These are phyloP conservation scores for Lepetodrilus schrolli DNA, from an alignment of 2,888 invertebrate genomes.

Conservation along the genomic window DNA sequence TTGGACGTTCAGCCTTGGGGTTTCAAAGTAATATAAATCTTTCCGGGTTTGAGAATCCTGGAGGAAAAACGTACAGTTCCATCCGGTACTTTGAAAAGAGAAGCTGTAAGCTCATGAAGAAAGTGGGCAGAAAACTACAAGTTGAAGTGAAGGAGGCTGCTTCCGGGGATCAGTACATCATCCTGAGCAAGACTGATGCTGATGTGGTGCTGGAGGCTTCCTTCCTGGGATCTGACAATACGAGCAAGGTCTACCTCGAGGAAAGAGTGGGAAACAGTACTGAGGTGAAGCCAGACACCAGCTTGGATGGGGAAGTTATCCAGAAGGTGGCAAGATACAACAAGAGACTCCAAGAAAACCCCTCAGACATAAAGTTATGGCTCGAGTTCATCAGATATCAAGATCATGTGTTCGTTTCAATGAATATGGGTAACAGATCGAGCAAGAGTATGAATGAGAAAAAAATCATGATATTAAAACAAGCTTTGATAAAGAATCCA, in stretches of 20 bases:
- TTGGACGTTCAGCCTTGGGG: slow-evolving; percentile 45
- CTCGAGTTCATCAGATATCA: slow-evolving; percentile 76
- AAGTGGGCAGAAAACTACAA: slow-evolving; percentile 15
- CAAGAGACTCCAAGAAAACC: slow-evolving; percentile 68
- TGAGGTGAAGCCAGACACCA: slow-evolving; percentile 27
- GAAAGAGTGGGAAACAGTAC: slow-evolving; percentile 50
- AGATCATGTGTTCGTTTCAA: slow-evolving; percentile 61
- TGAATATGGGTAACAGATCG: slow-evolving; percentile 24
- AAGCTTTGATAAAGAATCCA: slow-evolving; percentile 74
- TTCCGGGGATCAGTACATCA: neutral
- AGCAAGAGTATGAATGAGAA: slow-evolving; percentile 69
- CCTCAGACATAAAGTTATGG: slow-evolving; percentile 74
- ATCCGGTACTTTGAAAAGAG: slow-evolving; percentile 61
- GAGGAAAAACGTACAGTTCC: slow-evolving; percentile 34
- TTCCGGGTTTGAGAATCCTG: slow-evolving; percentile 30
- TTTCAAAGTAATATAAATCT: slow-evolving; percentile 24
- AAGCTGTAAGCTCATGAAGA: slow-evolving; percentile 40
- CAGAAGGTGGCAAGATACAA: slow-evolving; percentile 66
- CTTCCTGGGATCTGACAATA: slow-evolving; percentile 52
- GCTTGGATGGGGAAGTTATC: slow-evolving; percentile 31
- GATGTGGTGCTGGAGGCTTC: slow-evolving; percentile 32
- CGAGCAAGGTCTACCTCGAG: slow-evolving; percentile 65
- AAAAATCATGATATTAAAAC: slow-evolving; percentile 75
- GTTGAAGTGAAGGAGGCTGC: neutral
- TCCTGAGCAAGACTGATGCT: neutral